These are phyloP conservation scores for Falco naumanni DNA, from an alignment of 2,797 vertebrate genomes.

Conservation along the genomic window DNA sequence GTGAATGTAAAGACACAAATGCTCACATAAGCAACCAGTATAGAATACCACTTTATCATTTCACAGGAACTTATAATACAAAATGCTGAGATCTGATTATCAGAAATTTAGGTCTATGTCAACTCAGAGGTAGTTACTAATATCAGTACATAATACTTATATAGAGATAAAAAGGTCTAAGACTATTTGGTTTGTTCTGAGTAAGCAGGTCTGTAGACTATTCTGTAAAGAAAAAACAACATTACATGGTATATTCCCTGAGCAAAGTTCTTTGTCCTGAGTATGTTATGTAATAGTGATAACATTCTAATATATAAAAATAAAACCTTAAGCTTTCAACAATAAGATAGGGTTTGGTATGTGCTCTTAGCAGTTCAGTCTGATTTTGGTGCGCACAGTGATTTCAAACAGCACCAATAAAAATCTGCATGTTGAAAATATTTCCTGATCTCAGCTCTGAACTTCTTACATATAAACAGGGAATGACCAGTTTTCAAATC, in stretches of 20 bases:
- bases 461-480: constrained; percentile 79
- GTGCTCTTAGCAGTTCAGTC: constrained; percentile 84
- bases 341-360: constrained; percentile 84
- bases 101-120: constrained; percentile 83
- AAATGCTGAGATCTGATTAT: constrained; percentile 78
- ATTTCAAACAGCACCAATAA: constrained; percentile 68
- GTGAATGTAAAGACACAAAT: constrained; percentile 67
- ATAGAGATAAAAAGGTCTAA: constrained; percentile 81
- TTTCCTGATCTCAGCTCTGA: constrained; percentile 75
- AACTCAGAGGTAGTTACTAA: constrained; percentile 97
- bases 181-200: constrained; percentile 86
- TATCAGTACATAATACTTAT: constrained; percentile 86
- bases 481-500: constrained; percentile 82
- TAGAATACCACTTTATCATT: constrained; percentile 69
- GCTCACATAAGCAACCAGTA: constrained; percentile 72
- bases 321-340: constrained; percentile 81
- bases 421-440: constrained; percentile 59
- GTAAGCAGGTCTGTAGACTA: constrained; percentile 87
- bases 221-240: constrained; percentile 85
- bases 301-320: constrained; percentile 85
- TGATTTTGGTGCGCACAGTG: constrained; percentile 57
- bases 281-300: constrained; percentile 91
- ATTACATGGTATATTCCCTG: constrained; percentile 95
- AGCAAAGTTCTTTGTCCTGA: constrained; percentile 98
- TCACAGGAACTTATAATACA: constrained; percentile 77